Base-by-base conservation (phyloP, 2,888 invertebrate genomes). In the Dione vanillae region DNA sequence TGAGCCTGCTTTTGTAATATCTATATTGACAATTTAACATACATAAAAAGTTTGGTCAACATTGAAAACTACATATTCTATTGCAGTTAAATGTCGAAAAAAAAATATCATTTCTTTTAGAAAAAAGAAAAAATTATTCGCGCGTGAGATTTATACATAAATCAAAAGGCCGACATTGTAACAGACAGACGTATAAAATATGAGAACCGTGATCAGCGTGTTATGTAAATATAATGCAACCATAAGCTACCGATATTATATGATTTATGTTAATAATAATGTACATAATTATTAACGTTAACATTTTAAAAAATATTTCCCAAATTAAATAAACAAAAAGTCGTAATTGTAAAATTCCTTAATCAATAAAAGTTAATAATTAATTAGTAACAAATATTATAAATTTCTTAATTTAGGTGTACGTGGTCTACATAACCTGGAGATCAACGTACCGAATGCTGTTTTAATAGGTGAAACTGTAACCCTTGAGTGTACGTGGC, bases 381-480 rank as follows among this genome's bases (percentile, higher is more conserved):
- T n/a, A n/a, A n/a, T n/a, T n/a, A n/a, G n/a, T n/a, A n/a, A n/a
- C n/a, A 43, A 43, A 49, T 19, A 43, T 16, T 20, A 27, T 35
- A 20, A 8, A 2, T 70, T 11, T 54, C 58, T 61, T 35, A 70
- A n/a, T 51, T 0, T 90, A 95, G 95, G 94, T 78, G 94, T 94
- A 43, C 89, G 92, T 52, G 94, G 95, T 56, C 93, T 96, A 71
- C 95, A 95, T 80, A 95, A 96, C 83, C 95, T 96, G 74, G 94
- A 95, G 83, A 95, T 96, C 78, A 95, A 94, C 78, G 95, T 96
- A 54, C 97, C 97, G 59, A 93, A 93, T 74, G 96, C 96, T 1
- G 96, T 96, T 47, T 93, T 95, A 69, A 94, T 96, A 47, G 96
- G 96, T 58, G 95, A 96, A 77, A 96, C 96, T 0, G 96, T 96